These are phyloP conservation scores for Watsonalla binaria DNA, from an alignment of 2,888 invertebrate species.

Conservation along the genomic window DNA sequence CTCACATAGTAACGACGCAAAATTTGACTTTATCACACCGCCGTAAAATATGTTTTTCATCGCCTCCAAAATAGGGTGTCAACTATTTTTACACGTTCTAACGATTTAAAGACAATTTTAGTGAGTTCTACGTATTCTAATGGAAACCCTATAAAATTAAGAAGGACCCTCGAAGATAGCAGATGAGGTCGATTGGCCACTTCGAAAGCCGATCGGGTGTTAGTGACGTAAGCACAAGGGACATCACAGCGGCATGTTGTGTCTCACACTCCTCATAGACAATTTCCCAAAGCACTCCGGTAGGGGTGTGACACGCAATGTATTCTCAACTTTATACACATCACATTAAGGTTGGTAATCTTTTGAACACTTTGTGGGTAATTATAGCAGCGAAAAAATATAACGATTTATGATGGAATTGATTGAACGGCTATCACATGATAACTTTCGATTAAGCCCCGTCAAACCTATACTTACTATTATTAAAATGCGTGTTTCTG, in stretches of 20 bases:
- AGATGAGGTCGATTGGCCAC: neutral
- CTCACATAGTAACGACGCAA: neutral
- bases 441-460: too few species aligned
- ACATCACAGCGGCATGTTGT: conserved; percentile 61
- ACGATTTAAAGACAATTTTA: neutral
- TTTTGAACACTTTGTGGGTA: neutral
- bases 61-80: too few species aligned
- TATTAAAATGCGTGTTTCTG: too few species aligned
- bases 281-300: conserved; percentile 55
- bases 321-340: conserved; percentile 10
- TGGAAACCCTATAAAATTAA: neutral
- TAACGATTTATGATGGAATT: too few species aligned
- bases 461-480: too few species aligned
- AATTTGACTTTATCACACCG: neutral
- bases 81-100: too few species aligned
- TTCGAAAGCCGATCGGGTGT: conserved; percentile 21
- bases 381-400: neutral
- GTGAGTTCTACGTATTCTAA: neutral
- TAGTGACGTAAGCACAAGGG: conserved; percentile 49
- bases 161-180: neutral
- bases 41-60: too few species aligned
- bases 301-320: conserved; percentile 34
- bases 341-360: neutral
- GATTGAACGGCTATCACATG: too few species aligned
- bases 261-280: conserved; percentile 61